These are phyloP conservation scores for Panzeria rudis DNA, from an alignment of 2,888 invertebrate species.

Conservation along the genomic window DNA sequence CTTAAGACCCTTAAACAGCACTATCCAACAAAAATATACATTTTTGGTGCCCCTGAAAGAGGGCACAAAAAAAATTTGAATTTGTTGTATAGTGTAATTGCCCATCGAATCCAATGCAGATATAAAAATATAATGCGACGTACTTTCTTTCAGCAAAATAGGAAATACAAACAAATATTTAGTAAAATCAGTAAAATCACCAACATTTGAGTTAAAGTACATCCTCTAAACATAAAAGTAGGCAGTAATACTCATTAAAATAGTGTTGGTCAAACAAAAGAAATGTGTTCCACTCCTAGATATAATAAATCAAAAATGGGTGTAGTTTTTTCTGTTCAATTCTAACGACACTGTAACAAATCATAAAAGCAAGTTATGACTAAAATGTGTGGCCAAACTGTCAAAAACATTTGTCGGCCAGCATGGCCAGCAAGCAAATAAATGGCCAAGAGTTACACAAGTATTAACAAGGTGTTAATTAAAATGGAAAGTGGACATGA, in stretches of 20 bases:
- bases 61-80: too few species aligned
- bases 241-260: constrained; percentile 1
- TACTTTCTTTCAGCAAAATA: background rate
- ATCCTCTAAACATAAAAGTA: constrained; percentile 4
- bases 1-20: background rate
- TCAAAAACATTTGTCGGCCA: constrained; percentile 32
- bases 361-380: constrained; percentile 16
- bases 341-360: constrained; percentile 21
- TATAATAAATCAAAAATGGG: constrained; percentile 51
- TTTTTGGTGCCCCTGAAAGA: too few species aligned
- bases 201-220: constrained; percentile 53
- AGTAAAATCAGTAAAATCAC: constrained; percentile 28
- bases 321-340: background rate
- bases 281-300: background rate
- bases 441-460: background rate
- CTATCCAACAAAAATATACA: too few species aligned
- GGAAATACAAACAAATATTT: background rate
- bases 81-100: too few species aligned
- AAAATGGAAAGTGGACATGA: background rate
- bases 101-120: too few species aligned
- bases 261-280: constrained; percentile 5
- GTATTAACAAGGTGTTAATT: constrained; percentile 35
- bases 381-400: constrained; percentile 39
- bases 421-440: background rate
- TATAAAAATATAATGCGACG: background rate